Base-by-base conservation (phyloP, 2,888 invertebrate species). In the Lycocerus yunnanus region DNA sequence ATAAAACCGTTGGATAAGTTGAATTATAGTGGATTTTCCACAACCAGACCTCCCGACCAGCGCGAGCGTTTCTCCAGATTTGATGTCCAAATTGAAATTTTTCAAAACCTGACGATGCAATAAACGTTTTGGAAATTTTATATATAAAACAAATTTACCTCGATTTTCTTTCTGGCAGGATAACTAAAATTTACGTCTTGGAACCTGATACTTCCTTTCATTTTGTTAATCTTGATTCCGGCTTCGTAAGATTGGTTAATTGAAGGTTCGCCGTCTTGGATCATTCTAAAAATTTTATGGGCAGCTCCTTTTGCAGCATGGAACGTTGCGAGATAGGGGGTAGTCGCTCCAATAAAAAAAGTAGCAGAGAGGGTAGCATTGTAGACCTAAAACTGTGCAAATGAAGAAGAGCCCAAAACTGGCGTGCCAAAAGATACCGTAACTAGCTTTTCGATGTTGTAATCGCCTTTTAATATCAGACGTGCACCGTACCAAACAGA, bases 21-120 rank as follows among this genome's bases (percentile, higher is more conserved):
- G 93, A 5, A 94, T 90, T 76, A 92, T 90, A 0, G 95, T 95
- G 13, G 93, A 93, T 86, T 95, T 95, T 66, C 95, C 95, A 83
- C 93, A 92, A 0, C 94, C 94, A 67, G 93, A 93, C 43, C 91
- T 88, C 0, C 94, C 91, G 5, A 93, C 93, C 43, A 93, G 85
- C 0, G 95, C 95, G 9, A 95, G 92, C 0, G 93, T 94, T 85
- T 94, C 90, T 0, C 95, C 94, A 5, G 91, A 89, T 66, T 91
- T 88, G 27, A 95, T 92, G 6, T 87, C 89, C 15, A 95, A 83
- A 81, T 88, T 91, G 0, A 95, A 88, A 3, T 92, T 93, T 84
- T 90, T 89, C 60, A 94, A 85, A 71, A 92, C 88, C 90, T 92
- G n/a, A n/a, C n/a, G n/a, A n/a, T n/a, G 24, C 24, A 24, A 24